phyloP scores from a whole-genome alignment of 1,140 invertebrate genomes.

The Thaumatotibia leucotreta region DNA sequence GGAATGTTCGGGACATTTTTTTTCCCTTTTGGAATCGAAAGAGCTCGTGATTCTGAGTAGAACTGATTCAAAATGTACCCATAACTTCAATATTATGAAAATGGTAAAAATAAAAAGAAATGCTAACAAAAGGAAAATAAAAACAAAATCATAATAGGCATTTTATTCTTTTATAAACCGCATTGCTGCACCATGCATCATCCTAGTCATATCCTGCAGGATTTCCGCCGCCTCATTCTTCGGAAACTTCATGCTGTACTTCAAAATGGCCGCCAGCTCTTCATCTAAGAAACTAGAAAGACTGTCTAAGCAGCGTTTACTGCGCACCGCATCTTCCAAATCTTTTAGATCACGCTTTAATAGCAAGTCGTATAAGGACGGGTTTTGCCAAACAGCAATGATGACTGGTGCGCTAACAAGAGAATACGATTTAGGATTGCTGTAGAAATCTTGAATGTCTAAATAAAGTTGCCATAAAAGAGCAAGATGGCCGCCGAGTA shows the following conservation, averaged over 20 bases:
- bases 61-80: too few species aligned
- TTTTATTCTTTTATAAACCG: slow-evolving; percentile 47
- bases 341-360: slow-evolving; percentile 49
- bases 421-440: slow-evolving; percentile 74
- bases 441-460: slow-evolving; percentile 76
- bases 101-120: too few species aligned
- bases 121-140: background rate
- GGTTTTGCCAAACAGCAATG: slow-evolving; percentile 84
- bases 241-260: slow-evolving; percentile 47
- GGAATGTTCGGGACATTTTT: too few species aligned
- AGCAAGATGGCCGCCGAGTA: slow-evolving; percentile 90
- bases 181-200: slow-evolving; percentile 49
- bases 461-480: slow-evolving; percentile 85
- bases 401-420: slow-evolving; percentile 87
- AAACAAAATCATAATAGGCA: background rate
- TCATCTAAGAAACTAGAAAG: slow-evolving; percentile 51
- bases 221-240: slow-evolving; percentile 52
- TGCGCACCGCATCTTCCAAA: slow-evolving; percentile 49
- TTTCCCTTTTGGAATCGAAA: too few species aligned
- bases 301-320: slow-evolving; percentile 60
- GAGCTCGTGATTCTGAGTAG: too few species aligned
- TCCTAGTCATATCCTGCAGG: slow-evolving; percentile 61
- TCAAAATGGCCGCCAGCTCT: slow-evolving; percentile 48
- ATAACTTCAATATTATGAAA: too few species aligned
- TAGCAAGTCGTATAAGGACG: slow-evolving; percentile 78